Conservation (phyloP, 2,888 invertebrate genomes). For the Scrobipalpa costella region DNA sequence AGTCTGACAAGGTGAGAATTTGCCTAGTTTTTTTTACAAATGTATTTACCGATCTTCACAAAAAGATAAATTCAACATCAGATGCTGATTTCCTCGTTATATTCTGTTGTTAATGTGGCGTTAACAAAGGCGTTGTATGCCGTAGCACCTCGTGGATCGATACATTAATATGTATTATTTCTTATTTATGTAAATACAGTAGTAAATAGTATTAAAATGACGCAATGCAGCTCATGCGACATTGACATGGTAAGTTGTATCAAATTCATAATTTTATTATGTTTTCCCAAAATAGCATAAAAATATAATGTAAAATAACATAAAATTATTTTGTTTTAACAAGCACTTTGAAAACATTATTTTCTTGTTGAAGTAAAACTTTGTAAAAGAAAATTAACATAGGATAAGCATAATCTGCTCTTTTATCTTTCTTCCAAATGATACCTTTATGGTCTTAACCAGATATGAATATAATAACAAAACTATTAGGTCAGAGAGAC, state of each 20-base stretch:
- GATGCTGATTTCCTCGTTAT: not conserved
- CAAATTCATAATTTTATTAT: not conserved
- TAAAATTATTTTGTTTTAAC: too few relatives aligned
- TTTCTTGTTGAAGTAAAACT: too few relatives aligned
- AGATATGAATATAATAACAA: too few relatives aligned
- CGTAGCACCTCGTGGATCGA: not conserved
- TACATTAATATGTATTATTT: not conserved
- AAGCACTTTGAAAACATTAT: too few relatives aligned
- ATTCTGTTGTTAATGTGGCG: not conserved
- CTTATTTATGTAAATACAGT: not conserved
- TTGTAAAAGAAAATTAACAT: too few relatives aligned
- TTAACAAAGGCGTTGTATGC: not conserved
- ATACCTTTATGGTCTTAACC: too few relatives aligned
- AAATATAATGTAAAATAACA: too few relatives aligned
- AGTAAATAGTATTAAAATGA: slow-evolving; percentile 38
- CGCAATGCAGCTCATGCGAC: slow-evolving; percentile 46
- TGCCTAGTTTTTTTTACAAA: slow-evolving; percentile 2
- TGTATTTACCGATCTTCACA: slow-evolving; percentile 9
- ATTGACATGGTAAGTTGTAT: slow-evolving; percentile 11
- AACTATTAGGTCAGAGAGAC: too few relatives aligned
- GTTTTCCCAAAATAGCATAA: not conserved
- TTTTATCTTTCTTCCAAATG: too few relatives aligned
- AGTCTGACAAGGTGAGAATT: slow-evolving; percentile 85
- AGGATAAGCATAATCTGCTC: too few relatives aligned
- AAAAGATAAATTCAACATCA: not conserved